Evolutionary conservation across 1,140 invertebrate genomes (phyloP).

Genomic region (Brevipalpus yothersi): DNA sequence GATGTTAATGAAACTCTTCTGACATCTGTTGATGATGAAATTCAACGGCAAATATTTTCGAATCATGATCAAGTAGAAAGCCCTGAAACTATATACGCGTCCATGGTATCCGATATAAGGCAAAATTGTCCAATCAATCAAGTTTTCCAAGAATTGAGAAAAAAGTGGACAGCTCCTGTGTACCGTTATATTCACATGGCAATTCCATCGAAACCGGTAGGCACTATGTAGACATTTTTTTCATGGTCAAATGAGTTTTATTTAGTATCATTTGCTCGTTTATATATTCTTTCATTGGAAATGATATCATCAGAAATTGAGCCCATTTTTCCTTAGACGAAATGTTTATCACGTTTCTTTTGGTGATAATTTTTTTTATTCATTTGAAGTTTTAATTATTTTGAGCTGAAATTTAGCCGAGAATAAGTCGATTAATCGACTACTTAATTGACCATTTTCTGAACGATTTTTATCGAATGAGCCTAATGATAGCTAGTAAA

Average conservation of each 20-base stretch:
- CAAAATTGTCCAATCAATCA: constrained; percentile 12
- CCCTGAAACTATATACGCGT: constrained; percentile 10
- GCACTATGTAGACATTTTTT: background rate
- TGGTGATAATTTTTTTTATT: background rate
- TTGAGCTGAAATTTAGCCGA: background rate
- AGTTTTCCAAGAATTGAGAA: constrained; percentile 2
- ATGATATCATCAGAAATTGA: background rate
- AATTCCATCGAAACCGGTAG: constrained; percentile 10
- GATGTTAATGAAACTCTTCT: background rate
- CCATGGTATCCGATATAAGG: constrained; percentile 13
- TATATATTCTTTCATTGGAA: background rate
- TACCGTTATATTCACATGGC: constrained; percentile 10
- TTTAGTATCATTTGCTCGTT: background rate
- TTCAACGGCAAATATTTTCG: background rate
- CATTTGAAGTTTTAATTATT: background rate
- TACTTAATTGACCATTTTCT: background rate
- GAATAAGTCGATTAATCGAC: background rate
- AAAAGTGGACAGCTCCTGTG: constrained; percentile 1
- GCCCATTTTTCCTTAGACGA: background rate
- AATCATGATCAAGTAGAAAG: background rate
- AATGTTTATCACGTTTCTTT: background rate
- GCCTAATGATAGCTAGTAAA: background rate
- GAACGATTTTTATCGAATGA: background rate
- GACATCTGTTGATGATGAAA: background rate
- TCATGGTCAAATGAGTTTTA: background rate